Conservation (phyloP, 2,797 vertebrate genomes). For the Mormyrops attenuatus region DNA sequence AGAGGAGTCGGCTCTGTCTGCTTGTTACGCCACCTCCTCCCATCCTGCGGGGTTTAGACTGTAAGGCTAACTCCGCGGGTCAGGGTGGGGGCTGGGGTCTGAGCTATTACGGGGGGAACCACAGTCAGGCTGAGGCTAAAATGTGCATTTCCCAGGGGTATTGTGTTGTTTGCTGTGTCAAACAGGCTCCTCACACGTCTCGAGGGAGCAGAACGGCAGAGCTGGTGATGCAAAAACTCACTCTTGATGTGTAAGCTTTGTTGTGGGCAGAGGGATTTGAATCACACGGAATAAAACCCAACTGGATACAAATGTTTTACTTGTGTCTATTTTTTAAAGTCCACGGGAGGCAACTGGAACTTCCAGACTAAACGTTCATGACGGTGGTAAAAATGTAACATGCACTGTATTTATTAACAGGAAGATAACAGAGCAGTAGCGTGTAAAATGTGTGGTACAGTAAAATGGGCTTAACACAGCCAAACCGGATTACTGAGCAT, state of each 20-base stretch:
- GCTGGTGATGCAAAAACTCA: background rate
- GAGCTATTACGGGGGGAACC: background rate
- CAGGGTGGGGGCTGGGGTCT: background rate
- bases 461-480: background rate
- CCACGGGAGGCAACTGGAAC: background rate
- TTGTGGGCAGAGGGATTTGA: too few relatives aligned
- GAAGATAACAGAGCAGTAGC: background rate
- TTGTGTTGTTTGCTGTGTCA: background rate
- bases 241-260: background rate
- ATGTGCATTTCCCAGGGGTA: background rate
- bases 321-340: background rate
- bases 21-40: background rate
- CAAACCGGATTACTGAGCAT: background rate
- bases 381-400: background rate
- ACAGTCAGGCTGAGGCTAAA: background rate
- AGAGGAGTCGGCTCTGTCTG: background rate
- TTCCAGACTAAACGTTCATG: background rate
- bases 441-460: background rate
- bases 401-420: background rate
- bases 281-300: background rate
- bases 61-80: background rate
- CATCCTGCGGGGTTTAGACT: background rate
- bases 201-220: constrained; percentile 24
- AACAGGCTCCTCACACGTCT: background rate
- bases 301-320: background rate